Evolutionary conservation across 1,140 invertebrate genomes (phyloP).

Genomic region (Neodiprion lecontei): DNA sequence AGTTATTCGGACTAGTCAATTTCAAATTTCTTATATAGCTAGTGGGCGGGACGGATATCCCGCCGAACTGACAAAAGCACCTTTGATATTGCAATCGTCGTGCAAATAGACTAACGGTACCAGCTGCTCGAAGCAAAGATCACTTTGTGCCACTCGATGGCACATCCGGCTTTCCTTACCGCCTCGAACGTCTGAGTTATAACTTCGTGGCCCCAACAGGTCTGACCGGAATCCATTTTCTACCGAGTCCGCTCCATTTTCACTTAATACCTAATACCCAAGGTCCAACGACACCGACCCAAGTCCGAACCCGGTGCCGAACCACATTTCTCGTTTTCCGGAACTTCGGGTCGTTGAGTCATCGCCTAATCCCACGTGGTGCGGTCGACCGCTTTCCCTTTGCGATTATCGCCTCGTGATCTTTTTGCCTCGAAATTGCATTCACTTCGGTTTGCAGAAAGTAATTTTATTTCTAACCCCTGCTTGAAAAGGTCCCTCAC

Average conservation of each 20-base stretch:
- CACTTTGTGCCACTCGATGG: neutral
- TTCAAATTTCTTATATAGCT: no score
- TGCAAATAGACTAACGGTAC: no score
- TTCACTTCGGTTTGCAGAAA: neutral
- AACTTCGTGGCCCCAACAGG: neutral
- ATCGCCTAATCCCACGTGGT: neutral
- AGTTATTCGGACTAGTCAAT: no score
- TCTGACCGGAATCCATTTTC: constrained; percentile 2
- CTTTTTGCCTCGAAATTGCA: neutral
- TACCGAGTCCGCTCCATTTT: constrained; percentile 1
- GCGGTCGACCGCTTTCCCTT: neutral
- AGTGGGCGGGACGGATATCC: no score
- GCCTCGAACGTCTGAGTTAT: neutral
- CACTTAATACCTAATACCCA: constrained; percentile 7
- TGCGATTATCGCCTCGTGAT: neutral
- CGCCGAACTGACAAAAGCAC: no score
- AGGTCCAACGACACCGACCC: neutral
- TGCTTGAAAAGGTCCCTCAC: neutral
- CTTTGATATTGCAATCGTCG: no score
- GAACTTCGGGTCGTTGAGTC: neutral
- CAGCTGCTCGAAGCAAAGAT: neutral
- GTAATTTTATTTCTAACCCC: neutral
- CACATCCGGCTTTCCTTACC: neutral
- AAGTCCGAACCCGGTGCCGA: neutral
- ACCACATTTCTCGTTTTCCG: neutral